Conservation (phyloP, 2,797 vertebrate genomes). For the Kryptopterus vitreolus region DNA sequence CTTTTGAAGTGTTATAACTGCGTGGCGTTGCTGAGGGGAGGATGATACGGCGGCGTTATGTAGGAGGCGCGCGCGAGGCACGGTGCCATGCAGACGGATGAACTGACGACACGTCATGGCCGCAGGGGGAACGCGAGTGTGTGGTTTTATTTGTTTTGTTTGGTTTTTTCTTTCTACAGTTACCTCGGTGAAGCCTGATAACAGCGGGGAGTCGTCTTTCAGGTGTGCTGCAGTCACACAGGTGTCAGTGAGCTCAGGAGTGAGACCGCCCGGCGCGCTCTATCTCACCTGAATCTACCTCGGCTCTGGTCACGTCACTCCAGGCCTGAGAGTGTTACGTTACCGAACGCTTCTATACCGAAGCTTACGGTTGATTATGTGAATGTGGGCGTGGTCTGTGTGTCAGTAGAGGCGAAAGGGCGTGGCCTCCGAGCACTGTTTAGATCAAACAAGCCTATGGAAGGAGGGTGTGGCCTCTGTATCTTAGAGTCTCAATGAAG, state of each 20-base stretch:
- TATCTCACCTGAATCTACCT: constrained; percentile 30
- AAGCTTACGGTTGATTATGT: not conserved
- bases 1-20: not conserved
- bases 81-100: constrained; percentile 22
- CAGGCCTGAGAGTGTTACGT: not conserved
- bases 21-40: no score
- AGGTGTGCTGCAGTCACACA: constrained; percentile 59
- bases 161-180: constrained; percentile 57
- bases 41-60: no score
- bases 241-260: constrained; percentile 62
- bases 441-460: not conserved
- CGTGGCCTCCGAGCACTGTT: not conserved
- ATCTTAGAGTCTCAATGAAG: not conserved
- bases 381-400: not conserved
- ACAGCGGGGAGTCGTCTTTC: constrained; percentile 61
- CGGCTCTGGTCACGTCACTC: constrained; percentile 16
- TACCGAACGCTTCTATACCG: not conserved
- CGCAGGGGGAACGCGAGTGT: constrained; percentile 25
- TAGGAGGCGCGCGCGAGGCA: no score
- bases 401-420: not conserved
- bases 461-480: not conserved
- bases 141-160: constrained; percentile 21
- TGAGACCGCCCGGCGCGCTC: constrained; percentile 24
- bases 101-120: constrained; percentile 43
- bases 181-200: constrained; percentile 67